phyloP scores from a whole-genome alignment of 2,888 invertebrate species.

The Litoditis marina region DNA sequence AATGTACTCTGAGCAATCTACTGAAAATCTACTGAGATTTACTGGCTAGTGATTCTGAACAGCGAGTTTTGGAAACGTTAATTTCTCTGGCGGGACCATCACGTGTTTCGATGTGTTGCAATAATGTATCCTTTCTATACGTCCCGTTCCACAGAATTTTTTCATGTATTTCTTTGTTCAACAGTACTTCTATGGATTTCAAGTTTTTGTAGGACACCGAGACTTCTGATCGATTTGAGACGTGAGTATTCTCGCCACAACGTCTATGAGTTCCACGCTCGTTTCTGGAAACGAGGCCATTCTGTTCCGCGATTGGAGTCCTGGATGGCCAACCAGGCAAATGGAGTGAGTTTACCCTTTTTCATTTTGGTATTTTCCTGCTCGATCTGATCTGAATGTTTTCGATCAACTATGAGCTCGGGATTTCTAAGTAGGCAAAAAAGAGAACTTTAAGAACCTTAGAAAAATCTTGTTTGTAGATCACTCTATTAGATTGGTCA shows the following conservation, averaged over 20 bases:
- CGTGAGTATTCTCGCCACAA: not conserved
- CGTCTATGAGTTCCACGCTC: slow-evolving; percentile 3
- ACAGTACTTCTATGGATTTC: too few relatives aligned
- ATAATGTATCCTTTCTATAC: not conserved
- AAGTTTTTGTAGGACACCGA: not conserved
- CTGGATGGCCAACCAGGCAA: not conserved
- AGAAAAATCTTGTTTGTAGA: too few relatives aligned
- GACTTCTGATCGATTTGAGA: not conserved
- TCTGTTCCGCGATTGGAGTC: not conserved
- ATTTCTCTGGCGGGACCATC: too few relatives aligned
- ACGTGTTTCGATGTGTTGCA: too few relatives aligned
- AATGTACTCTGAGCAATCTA: too few relatives aligned
- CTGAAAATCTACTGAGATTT: too few relatives aligned
- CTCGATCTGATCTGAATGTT: too few relatives aligned
- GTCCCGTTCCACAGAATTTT: not conserved
- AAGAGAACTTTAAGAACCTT: not conserved
- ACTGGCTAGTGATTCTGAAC: not conserved
- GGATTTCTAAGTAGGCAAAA: not conserved
- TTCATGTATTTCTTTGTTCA: not conserved
- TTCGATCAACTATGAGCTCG: too few relatives aligned
- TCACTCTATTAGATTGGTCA: too few relatives aligned
- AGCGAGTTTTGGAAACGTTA: not conserved
- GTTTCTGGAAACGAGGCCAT: slow-evolving; percentile 8
- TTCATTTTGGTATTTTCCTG: too few relatives aligned
- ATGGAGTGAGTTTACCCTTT: too few relatives aligned